These are phyloP conservation scores for Rhipidura dahli DNA, from an alignment of 2,113 vertebrate species.

Conservation along the genomic window DNA sequence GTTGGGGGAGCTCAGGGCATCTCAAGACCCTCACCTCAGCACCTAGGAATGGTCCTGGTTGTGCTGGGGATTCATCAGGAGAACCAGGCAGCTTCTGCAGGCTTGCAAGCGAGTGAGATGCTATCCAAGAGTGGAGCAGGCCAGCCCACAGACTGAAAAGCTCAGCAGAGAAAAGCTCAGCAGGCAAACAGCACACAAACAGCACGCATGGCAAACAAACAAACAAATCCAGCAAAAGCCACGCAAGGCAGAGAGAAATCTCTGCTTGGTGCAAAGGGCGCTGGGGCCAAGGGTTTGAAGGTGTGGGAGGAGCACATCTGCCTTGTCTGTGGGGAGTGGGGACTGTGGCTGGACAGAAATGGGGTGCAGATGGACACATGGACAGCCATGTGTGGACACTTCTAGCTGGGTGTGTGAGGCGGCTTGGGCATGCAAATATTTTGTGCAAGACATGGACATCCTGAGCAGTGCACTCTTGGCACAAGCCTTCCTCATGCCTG, in stretches of 20 bases:
- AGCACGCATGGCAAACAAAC: not conserved
- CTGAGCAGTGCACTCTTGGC: not conserved
- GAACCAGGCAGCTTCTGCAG: not conserved
- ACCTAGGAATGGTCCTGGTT: not conserved
- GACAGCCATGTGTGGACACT: not conserved
- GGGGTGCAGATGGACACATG: not conserved
- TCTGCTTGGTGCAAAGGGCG: rapidly evolving
- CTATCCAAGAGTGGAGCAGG: not conserved
- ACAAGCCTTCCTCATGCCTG: not conserved
- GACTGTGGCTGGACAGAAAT: not conserved
- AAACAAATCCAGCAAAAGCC: constrained; percentile 31
- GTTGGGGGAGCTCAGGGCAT: not conserved
- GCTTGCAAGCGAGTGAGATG: not conserved
- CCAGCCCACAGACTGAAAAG: not conserved
- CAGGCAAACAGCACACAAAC: constrained; percentile 43
- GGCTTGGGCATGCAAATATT: not conserved
- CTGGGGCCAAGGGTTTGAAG: not conserved
- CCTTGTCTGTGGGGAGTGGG: not conserved
- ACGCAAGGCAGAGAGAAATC: not conserved
- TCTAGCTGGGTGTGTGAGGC: not conserved
- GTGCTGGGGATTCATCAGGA: not conserved
- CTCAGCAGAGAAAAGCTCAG: constrained; percentile 51
- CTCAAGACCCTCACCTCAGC: not conserved
- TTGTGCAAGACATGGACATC: rapidly evolving
- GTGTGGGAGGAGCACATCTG: not conserved